phyloP scores from a whole-genome alignment of 2,797 vertebrate species.

The Pyrrhura leucotis region DNA sequence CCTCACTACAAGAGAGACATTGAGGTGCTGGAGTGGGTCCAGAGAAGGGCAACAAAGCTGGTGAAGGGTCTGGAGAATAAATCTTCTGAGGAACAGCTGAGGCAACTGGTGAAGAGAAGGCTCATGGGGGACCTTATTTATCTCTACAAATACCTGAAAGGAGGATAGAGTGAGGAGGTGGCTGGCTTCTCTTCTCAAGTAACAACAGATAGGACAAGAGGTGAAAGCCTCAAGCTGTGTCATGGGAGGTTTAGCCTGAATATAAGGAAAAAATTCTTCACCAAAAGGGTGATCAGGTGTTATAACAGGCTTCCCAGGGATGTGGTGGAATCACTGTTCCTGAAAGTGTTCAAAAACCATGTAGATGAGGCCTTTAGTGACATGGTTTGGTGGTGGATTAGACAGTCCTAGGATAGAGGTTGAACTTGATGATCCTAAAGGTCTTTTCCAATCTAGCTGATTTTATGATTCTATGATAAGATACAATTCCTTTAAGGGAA shows the following conservation, averaged over 20 bases:
- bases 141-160: background rate
- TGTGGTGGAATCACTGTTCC: background rate
- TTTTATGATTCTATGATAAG: background rate
- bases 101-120: background rate
- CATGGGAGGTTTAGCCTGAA: background rate
- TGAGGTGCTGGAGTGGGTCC: background rate
- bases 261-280: background rate
- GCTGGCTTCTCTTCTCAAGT: background rate
- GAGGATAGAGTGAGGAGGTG: background rate
- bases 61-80: background rate
- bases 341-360: background rate
- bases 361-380: background rate
- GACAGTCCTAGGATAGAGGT: background rate
- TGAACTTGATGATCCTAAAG: background rate
- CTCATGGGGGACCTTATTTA: background rate
- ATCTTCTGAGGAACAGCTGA: background rate
- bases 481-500: conserved; percentile 45
- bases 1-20: background rate
- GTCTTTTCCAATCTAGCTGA: background rate
- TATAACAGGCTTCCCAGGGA: background rate
- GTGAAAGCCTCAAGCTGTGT: background rate
- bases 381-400: background rate
- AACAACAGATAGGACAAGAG: background rate
- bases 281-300: background rate
- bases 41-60: background rate